Percentiles rank a stretch among this genome's conserved stretches.
These are phyloP conservation scores for Sabellastarte sp. DNA, from an alignment of 2,888 invertebrate genomes.

Conservation along the genomic window DNA sequence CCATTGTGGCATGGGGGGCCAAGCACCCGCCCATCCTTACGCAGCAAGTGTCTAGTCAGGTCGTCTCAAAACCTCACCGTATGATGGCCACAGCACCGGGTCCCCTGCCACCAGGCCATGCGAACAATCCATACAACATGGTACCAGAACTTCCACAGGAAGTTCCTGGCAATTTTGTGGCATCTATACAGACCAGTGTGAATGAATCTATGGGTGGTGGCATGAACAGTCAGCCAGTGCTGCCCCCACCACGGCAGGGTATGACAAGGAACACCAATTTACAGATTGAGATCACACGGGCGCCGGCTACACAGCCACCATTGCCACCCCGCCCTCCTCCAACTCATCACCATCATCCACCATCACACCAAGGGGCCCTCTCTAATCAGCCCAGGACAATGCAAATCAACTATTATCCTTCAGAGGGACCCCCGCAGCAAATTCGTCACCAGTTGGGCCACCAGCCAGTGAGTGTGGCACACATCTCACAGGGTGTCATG, in stretches of 20 bases:
- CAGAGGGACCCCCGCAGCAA: conserved; percentile 2
- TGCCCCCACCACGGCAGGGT: conserved; percentile 7
- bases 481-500: conserved; percentile 24
- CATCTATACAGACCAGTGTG: conserved; percentile 50
- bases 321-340: conserved; percentile 27
- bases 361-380: conserved; percentile 15
- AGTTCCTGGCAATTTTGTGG: conserved; percentile 49
- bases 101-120: conserved; percentile 53
- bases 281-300: conserved; percentile 39
- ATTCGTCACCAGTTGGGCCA: neutral
- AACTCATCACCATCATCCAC: conserved; percentile 6
- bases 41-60: conserved; percentile 94
- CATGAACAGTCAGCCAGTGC: conserved; percentile 49
- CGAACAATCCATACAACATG: neutral
- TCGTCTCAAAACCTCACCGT: conserved; percentile 87
- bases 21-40: conserved; percentile 91
- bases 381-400: neutral
- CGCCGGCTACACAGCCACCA: too few species aligned
- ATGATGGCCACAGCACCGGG: conserved; percentile 94
- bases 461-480: conserved; percentile 8
- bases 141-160: neutral
- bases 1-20: conserved; percentile 71
- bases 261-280: neutral
- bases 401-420: conserved; percentile 5
- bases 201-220: conserved; percentile 41